Base-by-base conservation (phyloP, 2,113 vertebrate species). In the Sterna hirundo region DNA sequence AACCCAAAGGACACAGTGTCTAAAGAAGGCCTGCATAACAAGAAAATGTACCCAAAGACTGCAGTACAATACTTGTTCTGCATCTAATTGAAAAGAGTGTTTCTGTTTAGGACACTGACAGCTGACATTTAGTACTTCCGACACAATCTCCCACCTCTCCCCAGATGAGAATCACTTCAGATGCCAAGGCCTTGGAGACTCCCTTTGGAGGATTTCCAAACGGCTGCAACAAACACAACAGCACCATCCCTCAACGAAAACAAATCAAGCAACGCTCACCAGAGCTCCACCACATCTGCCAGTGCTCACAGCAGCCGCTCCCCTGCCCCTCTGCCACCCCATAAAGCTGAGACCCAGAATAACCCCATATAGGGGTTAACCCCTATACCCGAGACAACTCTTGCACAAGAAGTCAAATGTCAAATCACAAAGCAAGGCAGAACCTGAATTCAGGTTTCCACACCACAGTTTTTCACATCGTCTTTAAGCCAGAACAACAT, bases 211-310 rank as follows among this genome's bases (percentile, higher is more conserved):
- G 60, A 66, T 46, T 83, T 88, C 51, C 47, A 64, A 83, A 65
- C 0, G 0, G 47, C 34, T 0, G 0, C 18, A 46, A 60, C 26
- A 46, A 83, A 74, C 64, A 51, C 32, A 82, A 40, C 38, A 83
- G 52, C 55, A 78, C 13, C 29, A 61, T 64, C 54, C 75, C 34
- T 18, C 34, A 76, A 68, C 0, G 1, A 34, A 65, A 88, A n/a
- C 9, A 38, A 79, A 83, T 2, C 34, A 29, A 85, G n/a, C 21
- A n/a, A 51, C 0, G 0, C 32, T 72, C 27, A 29, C 26, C 29
- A 69, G 76, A 74, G 64, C n/a, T 75, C 36, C 55, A 60, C 8
- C 38, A 72, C 40, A 0, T 0, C 54, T 42, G 32, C 23, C 11
- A 11, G 5, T 4, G 60, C 58, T 46, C 40, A 46, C 25, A n/a